A percentile compares a stretch with the other conserved stretches of the same genome.
phyloP scores from a whole-genome alignment of 2,888 invertebrate genomes.

The Drosophila sordidapex region DNA sequence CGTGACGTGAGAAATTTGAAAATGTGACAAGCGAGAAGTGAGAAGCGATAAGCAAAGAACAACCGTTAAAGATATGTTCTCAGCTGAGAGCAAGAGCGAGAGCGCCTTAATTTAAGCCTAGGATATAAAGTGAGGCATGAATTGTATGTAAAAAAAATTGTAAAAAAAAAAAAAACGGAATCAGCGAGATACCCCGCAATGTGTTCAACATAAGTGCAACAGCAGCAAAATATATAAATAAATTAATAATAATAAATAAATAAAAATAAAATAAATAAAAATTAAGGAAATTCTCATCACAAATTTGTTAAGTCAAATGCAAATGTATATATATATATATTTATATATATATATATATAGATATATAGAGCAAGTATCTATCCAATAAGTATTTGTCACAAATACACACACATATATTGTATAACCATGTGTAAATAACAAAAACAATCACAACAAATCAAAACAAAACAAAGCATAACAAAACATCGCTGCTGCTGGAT shows the following conservation, averaged over 20 bases:
- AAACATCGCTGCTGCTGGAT: constrained; percentile 43
- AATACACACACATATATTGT: constrained; percentile 13
- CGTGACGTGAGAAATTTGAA: constrained; percentile 41
- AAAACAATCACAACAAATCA: constrained; percentile 15
- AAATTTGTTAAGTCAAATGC: constrained; percentile 24
- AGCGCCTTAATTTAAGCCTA: constrained; percentile 36
- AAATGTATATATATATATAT: constrained; percentile 4
- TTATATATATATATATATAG: constrained; percentile 4
- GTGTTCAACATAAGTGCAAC: constrained; percentile 51
- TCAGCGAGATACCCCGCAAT: constrained; percentile 50
- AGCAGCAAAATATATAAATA: constrained; percentile 7
- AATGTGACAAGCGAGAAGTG: constrained; percentile 35
- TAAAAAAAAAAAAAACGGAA: constrained; percentile 6
- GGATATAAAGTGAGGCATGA: constrained; percentile 35
- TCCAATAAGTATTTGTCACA: constrained; percentile 5
- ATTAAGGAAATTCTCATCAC: not conserved
- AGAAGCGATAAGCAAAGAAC: constrained; percentile 17
- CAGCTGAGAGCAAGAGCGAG: constrained; percentile 16
- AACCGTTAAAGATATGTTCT: constrained; percentile 21
- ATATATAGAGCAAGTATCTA: constrained; percentile 8
- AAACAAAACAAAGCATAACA: constrained; percentile 25
- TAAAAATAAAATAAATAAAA: constrained; percentile 4
- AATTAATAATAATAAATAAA: not conserved
- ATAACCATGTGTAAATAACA: constrained; percentile 23
- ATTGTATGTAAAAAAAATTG: constrained; percentile 23